Percentiles rank a stretch among this genome's conserved stretches.
Evolutionary conservation across 1,140 invertebrate species (phyloP).

Genomic region (Drosophila tani): DNA sequence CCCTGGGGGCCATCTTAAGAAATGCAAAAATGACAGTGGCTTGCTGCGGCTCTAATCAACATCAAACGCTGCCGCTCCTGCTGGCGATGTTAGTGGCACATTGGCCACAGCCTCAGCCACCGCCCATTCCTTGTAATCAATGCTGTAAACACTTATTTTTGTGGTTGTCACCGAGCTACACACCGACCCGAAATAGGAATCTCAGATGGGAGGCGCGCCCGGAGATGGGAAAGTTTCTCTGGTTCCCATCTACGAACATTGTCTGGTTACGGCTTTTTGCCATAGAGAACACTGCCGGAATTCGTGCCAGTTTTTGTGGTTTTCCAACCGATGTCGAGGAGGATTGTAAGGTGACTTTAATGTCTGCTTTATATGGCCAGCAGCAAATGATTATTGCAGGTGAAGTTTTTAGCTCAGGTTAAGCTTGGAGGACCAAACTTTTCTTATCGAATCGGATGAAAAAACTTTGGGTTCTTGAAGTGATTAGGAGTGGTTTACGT

Average conservation of each 20-base stretch:
- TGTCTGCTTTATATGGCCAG: slow-evolving; percentile 59
- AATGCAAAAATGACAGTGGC: slow-evolving; percentile 73
- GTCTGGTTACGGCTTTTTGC: slow-evolving; percentile 46
- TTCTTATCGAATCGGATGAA: slow-evolving; percentile 41
- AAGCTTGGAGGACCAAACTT: slow-evolving; percentile 44
- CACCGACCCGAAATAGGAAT: slow-evolving; percentile 22
- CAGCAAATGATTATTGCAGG: slow-evolving; percentile 62
- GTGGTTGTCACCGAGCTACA: slow-evolving; percentile 61
- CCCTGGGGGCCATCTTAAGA: slow-evolving; percentile 44
- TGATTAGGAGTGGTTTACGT: slow-evolving; percentile 20
- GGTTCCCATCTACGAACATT: slow-evolving; percentile 29
- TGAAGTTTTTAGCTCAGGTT: slow-evolving; percentile 39
- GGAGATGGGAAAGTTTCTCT: slow-evolving; percentile 31
- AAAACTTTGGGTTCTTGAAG: slow-evolving; percentile 15
- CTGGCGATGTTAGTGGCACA: slow-evolving; percentile 20
- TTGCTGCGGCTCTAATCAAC: slow-evolving; percentile 70
- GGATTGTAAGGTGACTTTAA: slow-evolving; percentile 43
- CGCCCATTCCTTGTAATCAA: slow-evolving; percentile 77
- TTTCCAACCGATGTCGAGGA: slow-evolving; percentile 26
- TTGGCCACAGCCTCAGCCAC: slow-evolving; percentile 22
- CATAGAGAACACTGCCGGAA: slow-evolving; percentile 8
- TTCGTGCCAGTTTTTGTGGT: slow-evolving; percentile 42
- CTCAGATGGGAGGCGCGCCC: slow-evolving; percentile 5
- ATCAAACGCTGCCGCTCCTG: slow-evolving; percentile 37
- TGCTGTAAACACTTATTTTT: slow-evolving; percentile 84